Percentiles rank a stretch among this genome's conserved stretches.
These are phyloP conservation scores for Volucella zonaria DNA, from an alignment of 2,888 invertebrate genomes.

Conservation along the genomic window DNA sequence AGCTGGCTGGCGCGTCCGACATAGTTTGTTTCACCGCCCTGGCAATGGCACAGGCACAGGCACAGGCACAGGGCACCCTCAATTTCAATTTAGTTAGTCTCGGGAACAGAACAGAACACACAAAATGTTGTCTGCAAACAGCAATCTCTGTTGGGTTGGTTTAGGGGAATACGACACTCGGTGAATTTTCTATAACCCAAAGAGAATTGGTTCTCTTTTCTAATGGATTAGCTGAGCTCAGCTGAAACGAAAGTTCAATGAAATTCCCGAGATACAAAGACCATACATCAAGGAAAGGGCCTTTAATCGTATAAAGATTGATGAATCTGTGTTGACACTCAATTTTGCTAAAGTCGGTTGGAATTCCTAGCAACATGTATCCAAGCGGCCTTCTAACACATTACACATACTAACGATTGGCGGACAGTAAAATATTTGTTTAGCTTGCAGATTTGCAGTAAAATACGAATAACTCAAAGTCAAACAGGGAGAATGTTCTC, in stretches of 20 bases:
- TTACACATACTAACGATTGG: background rate
- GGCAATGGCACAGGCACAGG: slow-evolving; percentile 11
- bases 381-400: background rate
- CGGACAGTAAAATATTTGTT: slow-evolving; percentile 2
- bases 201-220: slow-evolving; percentile 4
- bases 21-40: slow-evolving; percentile 38
- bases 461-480: background rate
- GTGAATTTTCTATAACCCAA: slow-evolving; percentile 26
- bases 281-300: slow-evolving; percentile 33
- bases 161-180: slow-evolving; percentile 35
- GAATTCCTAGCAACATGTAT: slow-evolving; percentile 30
- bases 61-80: slow-evolving; percentile 24
- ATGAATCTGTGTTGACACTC: background rate
- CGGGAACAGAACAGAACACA: slow-evolving; percentile 35
- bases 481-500: background rate
- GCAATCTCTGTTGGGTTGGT: slow-evolving; percentile 45
- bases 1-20: slow-evolving; percentile 13
- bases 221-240: slow-evolving; percentile 4
- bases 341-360: background rate
- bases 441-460: slow-evolving; percentile 16
- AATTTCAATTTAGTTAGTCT: slow-evolving; percentile 53
- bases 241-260: slow-evolving; percentile 69
- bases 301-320: slow-evolving; percentile 22
- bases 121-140: slow-evolving; percentile 55
- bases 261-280: slow-evolving; percentile 64